phyloP scores from a whole-genome alignment of 2,888 invertebrate species.

The Xylota segnis region DNA sequence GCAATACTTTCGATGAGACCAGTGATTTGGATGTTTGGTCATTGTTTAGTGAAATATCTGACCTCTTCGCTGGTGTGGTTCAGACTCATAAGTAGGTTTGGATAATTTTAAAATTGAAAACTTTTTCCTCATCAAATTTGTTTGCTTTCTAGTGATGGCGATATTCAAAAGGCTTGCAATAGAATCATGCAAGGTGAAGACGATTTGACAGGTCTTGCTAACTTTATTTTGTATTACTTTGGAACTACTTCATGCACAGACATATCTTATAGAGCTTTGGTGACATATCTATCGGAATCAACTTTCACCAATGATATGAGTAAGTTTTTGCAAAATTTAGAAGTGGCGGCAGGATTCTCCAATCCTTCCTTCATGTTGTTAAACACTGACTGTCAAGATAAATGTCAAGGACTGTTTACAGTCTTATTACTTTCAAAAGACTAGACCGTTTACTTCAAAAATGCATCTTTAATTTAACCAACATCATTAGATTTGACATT shows the following conservation, averaged over 20 bases:
- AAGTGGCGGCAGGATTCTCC: no score
- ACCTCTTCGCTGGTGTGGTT: slow-evolving; percentile 80
- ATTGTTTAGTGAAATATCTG: slow-evolving; percentile 81
- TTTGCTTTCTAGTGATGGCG: slow-evolving; percentile 75
- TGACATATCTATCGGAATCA: slow-evolving; percentile 77
- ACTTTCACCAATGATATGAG: slow-evolving; percentile 77
- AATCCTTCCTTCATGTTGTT: no score
- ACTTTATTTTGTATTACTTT: slow-evolving; percentile 77
- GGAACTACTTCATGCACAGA: slow-evolving; percentile 78
- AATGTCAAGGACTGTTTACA: no score
- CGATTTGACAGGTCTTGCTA: slow-evolving; percentile 80
- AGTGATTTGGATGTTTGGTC: slow-evolving; percentile 82
- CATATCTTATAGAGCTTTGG: slow-evolving; percentile 78
- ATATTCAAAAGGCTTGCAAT: slow-evolving; percentile 78
- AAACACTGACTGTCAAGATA: no score
- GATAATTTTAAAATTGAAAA: not conserved
- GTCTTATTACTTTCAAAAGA: no score
- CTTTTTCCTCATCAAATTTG: not conserved
- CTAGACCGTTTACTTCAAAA: no score
- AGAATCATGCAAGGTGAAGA: slow-evolving; percentile 78
- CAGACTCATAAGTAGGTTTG: slow-evolving; percentile 80
- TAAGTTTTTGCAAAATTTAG: slow-evolving; percentile 70
- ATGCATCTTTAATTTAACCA: no score
- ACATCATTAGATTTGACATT: not conserved
- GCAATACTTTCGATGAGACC: slow-evolving; percentile 80